Evolutionary conservation across 2,888 invertebrate genomes (phyloP).

Genomic region (Nebria salina): DNA sequence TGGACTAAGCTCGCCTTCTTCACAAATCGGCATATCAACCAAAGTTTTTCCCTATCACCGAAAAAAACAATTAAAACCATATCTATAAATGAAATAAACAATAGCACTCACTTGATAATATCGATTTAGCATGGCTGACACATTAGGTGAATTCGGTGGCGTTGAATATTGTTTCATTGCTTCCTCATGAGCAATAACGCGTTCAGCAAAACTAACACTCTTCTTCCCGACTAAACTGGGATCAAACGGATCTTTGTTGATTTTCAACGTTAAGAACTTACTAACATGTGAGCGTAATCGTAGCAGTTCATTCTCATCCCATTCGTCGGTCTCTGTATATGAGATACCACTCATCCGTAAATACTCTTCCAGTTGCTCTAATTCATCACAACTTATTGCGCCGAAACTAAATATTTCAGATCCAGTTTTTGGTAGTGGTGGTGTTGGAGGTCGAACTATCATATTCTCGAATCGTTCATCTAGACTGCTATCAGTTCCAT

Average conservation of each 20-base stretch:
- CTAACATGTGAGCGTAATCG: constrained; percentile 77
- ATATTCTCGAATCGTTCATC: constrained; percentile 68
- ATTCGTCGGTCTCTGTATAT: constrained; percentile 73
- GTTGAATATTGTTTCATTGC: constrained; percentile 64
- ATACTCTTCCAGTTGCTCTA: constrained; percentile 76
- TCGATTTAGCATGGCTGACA: constrained; percentile 71
- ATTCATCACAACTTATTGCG: constrained; percentile 69
- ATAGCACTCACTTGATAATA: constrained; percentile 67
- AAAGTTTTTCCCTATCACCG: constrained; percentile 62
- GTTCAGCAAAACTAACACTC: constrained; percentile 81
- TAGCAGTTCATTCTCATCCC: constrained; percentile 75
- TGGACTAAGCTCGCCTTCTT: constrained; percentile 71
- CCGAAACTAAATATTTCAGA: constrained; percentile 46
- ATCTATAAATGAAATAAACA: neutral
- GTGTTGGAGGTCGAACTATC: constrained; percentile 65
- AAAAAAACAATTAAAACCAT: constrained; percentile 10
- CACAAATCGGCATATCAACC: constrained; percentile 72
- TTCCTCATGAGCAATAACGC: constrained; percentile 67
- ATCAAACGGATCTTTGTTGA: constrained; percentile 74
- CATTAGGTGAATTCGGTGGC: constrained; percentile 80
- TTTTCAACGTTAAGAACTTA: constrained; percentile 75
- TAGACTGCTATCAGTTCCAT: constrained; percentile 68
- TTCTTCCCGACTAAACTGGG: constrained; percentile 73
- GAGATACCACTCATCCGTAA: constrained; percentile 76
- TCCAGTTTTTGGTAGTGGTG: constrained; percentile 66